Evolutionary conservation across 2,797 vertebrate species (phyloP).

Genomic region (Thalassophryne amazonica): DNA sequence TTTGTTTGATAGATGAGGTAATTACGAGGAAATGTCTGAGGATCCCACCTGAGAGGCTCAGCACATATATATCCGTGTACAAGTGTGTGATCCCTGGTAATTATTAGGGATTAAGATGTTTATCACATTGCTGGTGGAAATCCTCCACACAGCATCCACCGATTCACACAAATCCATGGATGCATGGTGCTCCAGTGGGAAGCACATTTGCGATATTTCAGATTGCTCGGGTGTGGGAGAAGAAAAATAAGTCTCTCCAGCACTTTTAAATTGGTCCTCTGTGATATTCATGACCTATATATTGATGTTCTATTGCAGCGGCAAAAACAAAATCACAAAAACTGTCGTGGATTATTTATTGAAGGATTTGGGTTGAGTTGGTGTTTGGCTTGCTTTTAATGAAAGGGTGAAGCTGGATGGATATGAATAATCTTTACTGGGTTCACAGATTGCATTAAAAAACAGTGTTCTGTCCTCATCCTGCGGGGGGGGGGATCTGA

Average conservation of each 20-base stretch:
- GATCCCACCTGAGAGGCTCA: conserved; percentile 56
- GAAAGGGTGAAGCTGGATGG: too few species aligned
- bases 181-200: neutral
- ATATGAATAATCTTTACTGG: too few species aligned
- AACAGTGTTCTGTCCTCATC: too few species aligned
- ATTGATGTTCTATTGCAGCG: too few species aligned
- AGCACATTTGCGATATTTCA: neutral
- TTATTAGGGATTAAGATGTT: conserved; percentile 68
- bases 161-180: neutral
- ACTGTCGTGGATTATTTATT: too few species aligned
- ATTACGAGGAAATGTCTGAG: conserved; percentile 50
- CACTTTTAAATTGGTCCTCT: too few species aligned
- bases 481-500: too few species aligned
- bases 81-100: conserved; percentile 50
- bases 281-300: too few species aligned
- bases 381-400: too few species aligned
- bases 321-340: too few species aligned
- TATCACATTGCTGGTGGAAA: conserved; percentile 53
- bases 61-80: conserved; percentile 8
- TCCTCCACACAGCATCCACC: conserved; percentile 7
- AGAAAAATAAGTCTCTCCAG: neutral
- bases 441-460: too few species aligned
- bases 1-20: conserved; percentile 59
- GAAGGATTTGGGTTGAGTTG: too few species aligned
- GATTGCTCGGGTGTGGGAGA: neutral